Evolutionary conservation across 2,113 vertebrate species (phyloP).

Genomic region (Bucco capensis): DNA sequence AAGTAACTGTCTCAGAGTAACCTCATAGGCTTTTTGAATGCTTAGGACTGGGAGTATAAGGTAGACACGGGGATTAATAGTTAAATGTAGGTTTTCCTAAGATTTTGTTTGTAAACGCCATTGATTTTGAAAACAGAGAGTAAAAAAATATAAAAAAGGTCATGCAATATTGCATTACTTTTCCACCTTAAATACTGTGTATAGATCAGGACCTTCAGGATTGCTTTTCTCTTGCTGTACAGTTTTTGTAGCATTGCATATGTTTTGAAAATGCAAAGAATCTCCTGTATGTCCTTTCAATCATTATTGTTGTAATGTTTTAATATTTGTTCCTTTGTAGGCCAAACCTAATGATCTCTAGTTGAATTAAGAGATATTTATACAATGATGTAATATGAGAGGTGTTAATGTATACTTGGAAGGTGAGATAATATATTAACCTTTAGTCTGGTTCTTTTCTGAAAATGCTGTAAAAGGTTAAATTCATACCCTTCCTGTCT

Average conservation of each 20-base stretch:
- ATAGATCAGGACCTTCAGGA: not conserved
- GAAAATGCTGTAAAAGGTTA: constrained; percentile 21
- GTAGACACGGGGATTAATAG: not conserved
- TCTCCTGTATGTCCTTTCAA: constrained; percentile 1
- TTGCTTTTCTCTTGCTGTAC: not conserved
- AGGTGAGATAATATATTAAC: not conserved
- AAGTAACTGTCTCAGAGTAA: not conserved
- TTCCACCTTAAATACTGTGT: not conserved
- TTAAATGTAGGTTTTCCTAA: not conserved
- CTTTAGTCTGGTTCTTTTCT: constrained; percentile 29
- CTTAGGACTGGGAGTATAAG: not conserved
- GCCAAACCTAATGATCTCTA: not conserved
- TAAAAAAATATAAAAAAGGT: not conserved
- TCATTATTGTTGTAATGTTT: not conserved
- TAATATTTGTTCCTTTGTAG: not conserved
- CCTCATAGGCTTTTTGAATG: not conserved
- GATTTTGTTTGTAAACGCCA: not conserved
- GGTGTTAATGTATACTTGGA: constrained; percentile 34
- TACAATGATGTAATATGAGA: constrained; percentile 16
- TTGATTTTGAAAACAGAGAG: not conserved
- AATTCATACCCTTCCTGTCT: not conserved
- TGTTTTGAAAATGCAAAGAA: not conserved
- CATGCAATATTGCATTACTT: not conserved
- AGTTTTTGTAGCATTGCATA: not conserved
- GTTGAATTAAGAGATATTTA: constrained; percentile 21